Evolutionary conservation across 1,140 invertebrate genomes (phyloP), one percentile per base, ranked within the genome.

Genomic region (Lysiphlebus fabarum): DNA sequence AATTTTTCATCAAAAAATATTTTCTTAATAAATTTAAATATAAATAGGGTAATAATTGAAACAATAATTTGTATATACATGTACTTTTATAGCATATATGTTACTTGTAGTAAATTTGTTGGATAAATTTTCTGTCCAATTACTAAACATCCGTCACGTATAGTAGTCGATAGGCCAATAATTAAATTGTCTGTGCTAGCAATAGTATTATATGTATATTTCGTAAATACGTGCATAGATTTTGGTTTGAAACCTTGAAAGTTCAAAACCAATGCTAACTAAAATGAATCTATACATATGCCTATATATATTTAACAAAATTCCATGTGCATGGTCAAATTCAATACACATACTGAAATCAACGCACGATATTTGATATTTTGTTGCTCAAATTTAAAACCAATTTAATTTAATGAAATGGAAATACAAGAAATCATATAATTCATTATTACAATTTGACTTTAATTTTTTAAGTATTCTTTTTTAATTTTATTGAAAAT

Each of bases 131-230:
- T 26, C 17, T 26, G 17, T 26, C 4, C 17, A 26, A 26, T 26
- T 26, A 26, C 17, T 26, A 4, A 2, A 58, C 56, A 38, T 58
- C 48, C 40, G 43, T 51, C 56, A 58, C 40, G 49, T 53, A 38
- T 8, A 58, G 43, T 51, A 51, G 48, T 17, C 50, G 48, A 38
- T 42, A 38, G 40, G 12, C 38, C 44, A 51, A 44, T 51, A 42
- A 58, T 57, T 57, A 58, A 44, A 51, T 38, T 38, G 8, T 17
- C 14, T 38, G 10, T 43, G 51, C 51, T 53, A 38, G 51, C 51
- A 53, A 53, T 42, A 53, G 12, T 40, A n/a, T n/a, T n/a, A n/a
- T n/a, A n/a, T n/a, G n/a, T n/a, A 45, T 48, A 42, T 53, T 38
- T 58, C 48, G 43, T 26, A 43, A 4, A 38, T 44, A 58, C 48